Base-by-base conservation (phyloP, 2,113 vertebrate genomes). In the Urocitellus parryii region DNA sequence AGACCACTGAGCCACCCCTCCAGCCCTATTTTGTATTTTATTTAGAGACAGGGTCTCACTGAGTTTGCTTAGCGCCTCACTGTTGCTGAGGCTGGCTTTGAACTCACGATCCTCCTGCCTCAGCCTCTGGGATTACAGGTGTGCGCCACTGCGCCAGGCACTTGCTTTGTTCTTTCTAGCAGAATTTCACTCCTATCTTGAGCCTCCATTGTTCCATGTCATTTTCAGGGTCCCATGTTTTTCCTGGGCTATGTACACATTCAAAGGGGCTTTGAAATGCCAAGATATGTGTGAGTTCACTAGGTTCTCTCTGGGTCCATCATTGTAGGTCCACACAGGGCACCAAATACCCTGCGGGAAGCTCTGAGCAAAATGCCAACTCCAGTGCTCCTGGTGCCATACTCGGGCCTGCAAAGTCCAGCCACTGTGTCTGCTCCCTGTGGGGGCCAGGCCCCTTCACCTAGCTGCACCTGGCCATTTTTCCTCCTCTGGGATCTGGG, bases 241-340 rank as follows among this genome's bases (percentile, higher is more conserved):
- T 70, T 70, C n/a, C 81, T 65, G 27, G 85, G 56, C 20, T 32
- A 5, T 7, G 14, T 17, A 4, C 7, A 24, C 8, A 12, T 39
- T 13, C 20, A 20, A 29, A 4, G 32, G 39, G 76, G 2, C 37
- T 72, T 61, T 53, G 56, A 82, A 18, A 10, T 74, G 45, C 48
- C 24, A 4, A 42, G 42, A 27, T 17, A 20, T 0, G 1, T 14
- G 17, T 61, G n/a, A 61, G 42, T 78, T 37, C 51, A 1, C 45
- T 10, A 0, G 4, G 7, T 48, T 73, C 48, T 48, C 42, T 42
- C 45, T 2, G 7, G 24, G 51, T 25, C 48, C 4, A 0, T 1
- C 22, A 77, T 16, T 3, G 2, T 16, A 11, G 45, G 53, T 78
- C n/a, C 22, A n/a, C 74, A 37, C 7, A 42, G 79, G n/a, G 42